Conservation (phyloP, 2,797 vertebrate species). For the Petrocephalus sullivani region DNA sequence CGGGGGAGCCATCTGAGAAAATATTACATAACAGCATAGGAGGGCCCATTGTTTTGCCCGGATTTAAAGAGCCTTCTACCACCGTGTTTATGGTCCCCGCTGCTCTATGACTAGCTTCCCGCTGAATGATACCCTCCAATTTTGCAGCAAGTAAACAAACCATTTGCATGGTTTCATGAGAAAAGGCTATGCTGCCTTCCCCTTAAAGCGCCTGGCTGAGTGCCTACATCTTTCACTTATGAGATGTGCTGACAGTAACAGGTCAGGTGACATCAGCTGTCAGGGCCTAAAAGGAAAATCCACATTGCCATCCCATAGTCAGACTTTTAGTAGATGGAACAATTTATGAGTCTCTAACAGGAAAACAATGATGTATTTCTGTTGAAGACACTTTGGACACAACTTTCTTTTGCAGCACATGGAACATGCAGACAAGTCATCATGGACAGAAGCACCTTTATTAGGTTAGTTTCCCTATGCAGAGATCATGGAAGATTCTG, state of each 20-base stretch:
- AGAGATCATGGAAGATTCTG: not conserved
- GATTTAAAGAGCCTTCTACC: not conserved
- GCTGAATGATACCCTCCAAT: conserved; percentile 9
- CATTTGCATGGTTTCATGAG: not conserved
- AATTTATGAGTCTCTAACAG: not conserved
- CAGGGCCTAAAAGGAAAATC: not conserved
- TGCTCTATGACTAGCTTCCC: not conserved
- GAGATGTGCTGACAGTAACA: not conserved
- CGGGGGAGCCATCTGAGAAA: not conserved
- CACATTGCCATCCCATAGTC: not conserved
- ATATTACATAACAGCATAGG: not conserved
- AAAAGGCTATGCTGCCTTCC: not conserved
- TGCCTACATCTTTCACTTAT: conserved; percentile 1
- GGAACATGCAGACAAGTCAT: not conserved
- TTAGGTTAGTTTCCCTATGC: not conserved
- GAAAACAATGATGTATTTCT: not conserved
- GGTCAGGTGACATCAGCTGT: conserved; percentile 3
- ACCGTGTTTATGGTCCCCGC: not conserved
- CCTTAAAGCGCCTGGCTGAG: not conserved
- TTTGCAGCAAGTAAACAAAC: conserved; percentile 5
- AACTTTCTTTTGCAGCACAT: not conserved
- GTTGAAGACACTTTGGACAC: not conserved
- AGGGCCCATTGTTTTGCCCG: not conserved
- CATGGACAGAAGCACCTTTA: not conserved
- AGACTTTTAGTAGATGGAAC: not conserved